Base-by-base conservation (phyloP, 1,140 invertebrate genomes). In the Leptopilina clavipes region DNA sequence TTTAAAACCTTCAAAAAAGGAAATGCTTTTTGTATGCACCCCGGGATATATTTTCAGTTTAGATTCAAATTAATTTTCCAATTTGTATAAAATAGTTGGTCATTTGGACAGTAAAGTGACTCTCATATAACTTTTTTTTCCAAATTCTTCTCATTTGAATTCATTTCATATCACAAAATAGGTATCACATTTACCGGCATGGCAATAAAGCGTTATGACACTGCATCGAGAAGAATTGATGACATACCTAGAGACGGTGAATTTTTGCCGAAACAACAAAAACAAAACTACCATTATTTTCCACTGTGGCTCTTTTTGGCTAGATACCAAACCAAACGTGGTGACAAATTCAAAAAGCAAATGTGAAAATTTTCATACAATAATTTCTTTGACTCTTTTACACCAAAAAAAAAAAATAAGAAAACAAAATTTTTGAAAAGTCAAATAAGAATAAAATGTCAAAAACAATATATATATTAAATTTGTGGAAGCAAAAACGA, bases 261-360 rank as follows among this genome's bases (percentile, higher is more conserved):
- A 48, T 77, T 65, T 74, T 14, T 31, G 14, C 12, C 59, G 59
- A 31, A 65, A 71, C 17, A 8, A 25, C 3, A 25, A 37, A 48
- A 8, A 25, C 3, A 25, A 37, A 48, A 43, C 8, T 43, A n/a
- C 22, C 44, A 70, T n/a, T n/a, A n/a, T 8, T 31, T 11, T 75
- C 56, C 65, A 65, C 71, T 22, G 56, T 19, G 22, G 25, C 6
- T 14, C 11, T 65, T 65, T 65, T 65, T 65, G 59, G 59, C 59
- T 31, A 3, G 5, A 5, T 14, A n/a, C 59, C 59, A 65, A 65
- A 65, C 10, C 59, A 65, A 31, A 65, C 59, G 25, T 65, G 25
- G 5, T 31, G 59, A 65, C 22, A 65, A 31, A 65, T 31, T 65
- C 59, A 31, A 65, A 65, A 65, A 65, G 59, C 59, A 65, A n/a